phyloP scores from a whole-genome alignment of 2,888 invertebrate species.

The Scrobipalpa atriplicella region DNA sequence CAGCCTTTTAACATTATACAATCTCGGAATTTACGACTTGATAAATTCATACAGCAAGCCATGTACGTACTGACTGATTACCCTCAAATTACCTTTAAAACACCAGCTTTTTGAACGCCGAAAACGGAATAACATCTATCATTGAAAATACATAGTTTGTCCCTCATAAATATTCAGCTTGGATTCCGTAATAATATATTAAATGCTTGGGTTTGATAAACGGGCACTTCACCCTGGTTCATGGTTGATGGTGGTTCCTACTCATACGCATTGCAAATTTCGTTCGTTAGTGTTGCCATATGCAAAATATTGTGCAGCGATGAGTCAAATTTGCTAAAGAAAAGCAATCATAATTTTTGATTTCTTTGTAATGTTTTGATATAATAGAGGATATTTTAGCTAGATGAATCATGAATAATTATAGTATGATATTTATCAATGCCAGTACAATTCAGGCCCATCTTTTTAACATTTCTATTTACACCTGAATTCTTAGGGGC shows the following conservation, averaged over 20 bases:
- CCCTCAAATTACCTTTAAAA: conserved; percentile 25
- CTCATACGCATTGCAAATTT: conserved; percentile 36
- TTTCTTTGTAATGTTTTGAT: no score
- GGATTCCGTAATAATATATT: conserved; percentile 36
- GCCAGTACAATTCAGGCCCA: no score
- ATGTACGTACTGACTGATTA: background rate
- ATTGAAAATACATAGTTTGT: conserved; percentile 31
- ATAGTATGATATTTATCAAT: no score
- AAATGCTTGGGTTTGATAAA: conserved; percentile 34
- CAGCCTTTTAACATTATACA: no score
- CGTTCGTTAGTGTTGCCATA: conserved; percentile 19
- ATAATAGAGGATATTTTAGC: no score
- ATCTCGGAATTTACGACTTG: background rate
- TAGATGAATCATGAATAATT: no score
- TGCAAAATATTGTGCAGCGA: no score
- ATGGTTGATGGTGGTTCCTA: conserved; percentile 13
- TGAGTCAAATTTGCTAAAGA: no score
- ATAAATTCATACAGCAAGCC: background rate
- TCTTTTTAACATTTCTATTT: no score
- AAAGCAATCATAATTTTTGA: no score
- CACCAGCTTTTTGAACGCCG: conserved; percentile 17
- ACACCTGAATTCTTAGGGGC: no score
- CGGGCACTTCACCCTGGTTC: conserved; percentile 27
- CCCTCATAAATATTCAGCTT: conserved; percentile 34
- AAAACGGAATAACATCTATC: conserved; percentile 26